Evolutionary conservation across 2,113 vertebrate genomes (phyloP), one percentile per base, ranked within the genome.

Genomic region (Mesitornis unicolor): DNA sequence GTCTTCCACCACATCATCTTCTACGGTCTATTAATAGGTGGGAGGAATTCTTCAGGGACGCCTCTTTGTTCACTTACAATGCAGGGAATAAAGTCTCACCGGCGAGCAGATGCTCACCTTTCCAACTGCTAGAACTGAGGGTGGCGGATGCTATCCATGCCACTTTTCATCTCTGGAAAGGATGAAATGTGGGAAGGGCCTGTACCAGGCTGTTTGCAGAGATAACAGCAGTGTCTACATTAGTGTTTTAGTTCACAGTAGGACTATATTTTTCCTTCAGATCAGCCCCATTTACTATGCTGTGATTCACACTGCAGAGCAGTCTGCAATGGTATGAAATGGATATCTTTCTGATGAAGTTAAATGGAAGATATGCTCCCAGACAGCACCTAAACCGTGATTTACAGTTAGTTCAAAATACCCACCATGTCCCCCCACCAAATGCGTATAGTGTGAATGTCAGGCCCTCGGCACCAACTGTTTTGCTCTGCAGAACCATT

Each of bases 41-140:
- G 57, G 68, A 88, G 61, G 26, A 79, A 90, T 69, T 91, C 63
- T n/a, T 90, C 53, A 15, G 59, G 40, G 71, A 57, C 22, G 31
- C 59, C 29, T 82, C 51, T 89, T 60, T 85, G 38, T 95, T 76
- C 40, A 29, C 75, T 89, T 83, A 65, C 67, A 83, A 25, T 17
- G 65, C 53, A 91, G n/a, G 22, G 67, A 94, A 83, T 73, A 28
- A 50, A 73, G 25, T 60, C 75, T 90, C 53, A 85, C 36, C 36
- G 64, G 61, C 75, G 57, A 71, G 65, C 48, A 87, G 78, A 71
- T 56, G 59, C 51, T 87, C 18, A 57, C 61, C 70, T 82, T 65
- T 75, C 51, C 25, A 75, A 40, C 19, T 53, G 61, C 60, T 88
- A 86, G 40, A 31, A 24, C 28, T 35, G 48, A 77, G 50, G 36